Conservation (phyloP, 2,888 invertebrate genomes). For the Phengaris alcon region DNA sequence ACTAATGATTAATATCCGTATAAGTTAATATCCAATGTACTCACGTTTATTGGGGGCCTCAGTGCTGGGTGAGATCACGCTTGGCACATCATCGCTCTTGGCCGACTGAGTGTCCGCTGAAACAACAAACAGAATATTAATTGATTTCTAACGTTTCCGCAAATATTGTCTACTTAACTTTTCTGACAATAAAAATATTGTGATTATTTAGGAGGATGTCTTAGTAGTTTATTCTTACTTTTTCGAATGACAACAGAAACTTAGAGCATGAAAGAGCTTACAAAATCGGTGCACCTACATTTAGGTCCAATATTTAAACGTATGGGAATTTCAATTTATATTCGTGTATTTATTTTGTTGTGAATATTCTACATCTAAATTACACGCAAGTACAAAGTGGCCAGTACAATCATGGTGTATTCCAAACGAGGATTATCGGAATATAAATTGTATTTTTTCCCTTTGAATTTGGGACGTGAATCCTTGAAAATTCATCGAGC, state of each 20-base stretch:
- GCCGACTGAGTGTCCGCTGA: constrained; percentile 20
- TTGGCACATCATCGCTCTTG: constrained; percentile 22
- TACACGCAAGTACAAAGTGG: not conserved
- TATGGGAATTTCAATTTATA: not conserved
- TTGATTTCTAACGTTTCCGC: not conserved
- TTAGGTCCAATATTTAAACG: too few relatives aligned
- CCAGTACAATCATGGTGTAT: not conserved
- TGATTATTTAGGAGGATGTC: not conserved
- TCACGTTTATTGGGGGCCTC: constrained; percentile 18
- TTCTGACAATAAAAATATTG: not conserved
- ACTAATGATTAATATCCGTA: constrained; percentile 8
- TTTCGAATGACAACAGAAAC: not conserved
- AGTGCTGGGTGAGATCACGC: constrained; percentile 3
- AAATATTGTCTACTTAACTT: not conserved
- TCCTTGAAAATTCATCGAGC: not conserved
- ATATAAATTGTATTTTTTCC: not conserved
- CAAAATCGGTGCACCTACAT: not conserved
- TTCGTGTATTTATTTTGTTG: not conserved
- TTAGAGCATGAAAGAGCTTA: not conserved
- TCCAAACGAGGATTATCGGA: not conserved
- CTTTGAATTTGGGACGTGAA: not conserved
- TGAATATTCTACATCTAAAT: not conserved
- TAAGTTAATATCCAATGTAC: not conserved
- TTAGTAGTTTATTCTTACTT: not conserved
- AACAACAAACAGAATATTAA: not conserved